Percentiles rank a stretch among this genome's conserved stretches.
phyloP scores from a whole-genome alignment of 2,797 vertebrate species.

The Crax fasciolata region DNA sequence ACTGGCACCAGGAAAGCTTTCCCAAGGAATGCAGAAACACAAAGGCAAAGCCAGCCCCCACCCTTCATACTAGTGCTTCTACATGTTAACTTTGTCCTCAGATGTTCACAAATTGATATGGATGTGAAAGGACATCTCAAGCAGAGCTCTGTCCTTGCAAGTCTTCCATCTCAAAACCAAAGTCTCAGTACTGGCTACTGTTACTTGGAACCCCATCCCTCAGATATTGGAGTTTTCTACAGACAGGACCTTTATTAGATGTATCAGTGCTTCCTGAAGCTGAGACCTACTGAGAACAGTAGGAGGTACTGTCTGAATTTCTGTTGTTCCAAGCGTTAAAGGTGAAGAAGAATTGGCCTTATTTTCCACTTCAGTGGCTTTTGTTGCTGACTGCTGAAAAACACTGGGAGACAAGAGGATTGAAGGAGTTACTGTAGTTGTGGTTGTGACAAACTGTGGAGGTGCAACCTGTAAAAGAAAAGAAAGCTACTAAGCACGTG shows the following conservation, averaged over 20 bases:
- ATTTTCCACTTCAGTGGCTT: conserved; percentile 82
- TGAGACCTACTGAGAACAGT: conserved; percentile 89
- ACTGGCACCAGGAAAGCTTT: background rate
- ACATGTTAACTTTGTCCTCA: background rate
- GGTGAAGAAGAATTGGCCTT: conserved; percentile 82
- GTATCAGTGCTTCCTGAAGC: conserved; percentile 93
- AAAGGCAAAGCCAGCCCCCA: background rate
- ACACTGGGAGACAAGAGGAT: conserved; percentile 94
- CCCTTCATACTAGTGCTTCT: background rate
- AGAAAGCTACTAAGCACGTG: background rate
- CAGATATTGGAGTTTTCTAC: background rate
- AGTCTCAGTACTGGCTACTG: background rate
- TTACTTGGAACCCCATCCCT: conserved; percentile 10
- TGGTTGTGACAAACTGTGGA: conserved; percentile 83
- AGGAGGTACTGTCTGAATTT: conserved; percentile 79
- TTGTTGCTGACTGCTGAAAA: conserved; percentile 90
- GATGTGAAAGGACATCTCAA: background rate
- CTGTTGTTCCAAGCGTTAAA: conserved; percentile 79
- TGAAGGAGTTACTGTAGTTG: conserved; percentile 83
- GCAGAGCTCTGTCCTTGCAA: background rate
- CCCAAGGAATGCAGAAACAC: background rate
- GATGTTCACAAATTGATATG: background rate
- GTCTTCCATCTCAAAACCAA: background rate
- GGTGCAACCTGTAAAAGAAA: conserved; percentile 79
- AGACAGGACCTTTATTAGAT: conserved; percentile 90